Base-by-base conservation (phyloP, 2,113 vertebrate species). In the Spea multiplicata region DNA sequence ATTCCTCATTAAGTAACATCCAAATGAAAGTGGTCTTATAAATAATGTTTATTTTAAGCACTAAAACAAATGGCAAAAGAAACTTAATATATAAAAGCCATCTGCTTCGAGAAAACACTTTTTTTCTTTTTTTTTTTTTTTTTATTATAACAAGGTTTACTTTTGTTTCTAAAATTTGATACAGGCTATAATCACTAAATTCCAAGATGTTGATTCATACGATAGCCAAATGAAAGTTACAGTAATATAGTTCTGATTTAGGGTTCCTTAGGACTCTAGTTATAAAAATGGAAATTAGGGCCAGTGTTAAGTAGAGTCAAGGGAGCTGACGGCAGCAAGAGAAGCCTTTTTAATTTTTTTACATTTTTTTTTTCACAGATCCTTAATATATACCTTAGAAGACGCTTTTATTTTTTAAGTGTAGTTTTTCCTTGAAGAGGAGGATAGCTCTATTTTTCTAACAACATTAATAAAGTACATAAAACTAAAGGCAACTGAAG, bases 1-100 rank as follows among this genome's bases (percentile, higher is more conserved):
- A 93, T 94, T 94, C 91, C 91, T 92, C 94, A 96, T 97, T 97
- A 96, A 94, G 93, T 95, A 92, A 94, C 94, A 97, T 94, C 95
- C 92, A 94, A 96, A 93, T 92, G 89, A 90, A 93, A 93, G 92
- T 94, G 89, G 85, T 91, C 93, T 94, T 96, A 95, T 97, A 96
- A 96, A 97, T 96, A 96, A 94, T 93, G 90, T 94, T 96, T 96
- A 96, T 94, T 95, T 95, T 95, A 94, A 95, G 85, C 87, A 89
- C 86, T 91, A 91, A 94, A 94, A 94, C 93, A 93, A 93, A 91
- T 93, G 92, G 92, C 88, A 93, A 93, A 94, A 90, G 10, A 30
- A 71, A 88, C 88, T 89, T 87, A 81, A 84, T 86, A 88, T 85
- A 88, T 83, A 86, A 89, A 90, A 91, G 83, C 89, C 91, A 92